Evolutionary conservation across 2,113 vertebrate species (phyloP), one percentile per base, ranked within the genome.

Genomic region (Spilogale gracilis): DNA sequence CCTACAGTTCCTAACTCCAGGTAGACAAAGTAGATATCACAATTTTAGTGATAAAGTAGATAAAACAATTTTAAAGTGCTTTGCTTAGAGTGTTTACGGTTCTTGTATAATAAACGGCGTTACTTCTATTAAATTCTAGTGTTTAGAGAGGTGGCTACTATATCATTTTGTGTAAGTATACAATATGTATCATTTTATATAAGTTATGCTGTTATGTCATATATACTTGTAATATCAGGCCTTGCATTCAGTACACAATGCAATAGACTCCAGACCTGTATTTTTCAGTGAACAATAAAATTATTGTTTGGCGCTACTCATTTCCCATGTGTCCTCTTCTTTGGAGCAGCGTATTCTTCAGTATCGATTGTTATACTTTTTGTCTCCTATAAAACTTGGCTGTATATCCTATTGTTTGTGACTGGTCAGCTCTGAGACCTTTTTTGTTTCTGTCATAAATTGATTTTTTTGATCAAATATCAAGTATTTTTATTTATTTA

Each of bases 281-380:
- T 92, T 97, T 96, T 94, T 93, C 80, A 84, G 50, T 78, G 54
- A 83, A 91, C 78, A 98, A 96, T 98, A 97, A 98, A 97, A 97
- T 91, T 50, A 87, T 56, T 76, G 48, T 95, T 96, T 84, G 78
- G n/a, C 89, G 58, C 27, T 69, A 45, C 69, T 96, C 32, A 48
- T 82, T 93, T 82, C 45, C 76, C 9, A 1, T 50, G 67, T 94
- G 82, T 95, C 45, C 74, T 79, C 56, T 81, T 96, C 90, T 96
- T 96, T 97, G 67, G 74, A 78, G 27, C 38, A 79, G 89, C 50
- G 1, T 81, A 45, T 89, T 56, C 67, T 93, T 86, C 7, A 48
- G 50, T 63, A 60, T 96, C 74, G 94, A 13, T 87, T 89, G 52
- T 32, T 85, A 5, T 12, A 54, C 54, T 79, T 91, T 89, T 74